Evolutionary conservation across 1,140 invertebrate genomes (phyloP), one percentile per base, ranked within the genome.

Genomic region (Aradophagus sp.): DNA sequence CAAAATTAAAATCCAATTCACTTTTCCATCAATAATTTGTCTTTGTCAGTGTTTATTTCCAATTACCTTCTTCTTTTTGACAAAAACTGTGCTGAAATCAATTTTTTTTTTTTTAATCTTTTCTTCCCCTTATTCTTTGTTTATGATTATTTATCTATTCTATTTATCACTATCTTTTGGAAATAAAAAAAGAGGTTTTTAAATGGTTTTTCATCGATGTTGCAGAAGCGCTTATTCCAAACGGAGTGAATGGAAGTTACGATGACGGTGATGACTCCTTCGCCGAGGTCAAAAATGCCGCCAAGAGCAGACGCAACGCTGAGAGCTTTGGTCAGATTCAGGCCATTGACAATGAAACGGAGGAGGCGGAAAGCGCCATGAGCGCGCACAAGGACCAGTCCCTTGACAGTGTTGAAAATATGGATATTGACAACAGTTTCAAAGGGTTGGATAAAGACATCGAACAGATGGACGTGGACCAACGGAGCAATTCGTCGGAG

Each of bases 211-310:
- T n/a, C n/a, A n/a, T n/a, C n/a, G n/a, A n/a, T n/a, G n/a, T n/a
- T 29, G 29, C 41, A 82, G 82, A 86, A 73, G 65, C 61, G 41
- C 44, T 82, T 62, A 83, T 85, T 73, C 76, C 74, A 63, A 85
- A 85, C 56, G 82, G 82, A 48, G 77, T 83, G 48, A 84, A 85
- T 44, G 81, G 83, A 48, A 81, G 69, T 42, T 81, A 79, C 53
- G 80, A 80, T 59, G 75, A 80, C 27, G 76, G 63, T 36, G 83
- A 86, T 63, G 84, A 84, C n/a, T n/a, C n/a, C n/a, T n/a, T n/a
- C n/a, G n/a, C n/a, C n/a, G n/a, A n/a, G n/a, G n/a, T n/a, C n/a
- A n/a, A n/a, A n/a, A n/a, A n/a, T n/a, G n/a, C n/a, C n/a, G n/a
- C n/a, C n/a, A n/a, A n/a, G n/a, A n/a, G n/a, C n/a, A n/a, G n/a